These are phyloP conservation scores for Eurystomus glaucurus DNA, from an alignment of 2,797 vertebrate genomes.

Conservation along the genomic window DNA sequence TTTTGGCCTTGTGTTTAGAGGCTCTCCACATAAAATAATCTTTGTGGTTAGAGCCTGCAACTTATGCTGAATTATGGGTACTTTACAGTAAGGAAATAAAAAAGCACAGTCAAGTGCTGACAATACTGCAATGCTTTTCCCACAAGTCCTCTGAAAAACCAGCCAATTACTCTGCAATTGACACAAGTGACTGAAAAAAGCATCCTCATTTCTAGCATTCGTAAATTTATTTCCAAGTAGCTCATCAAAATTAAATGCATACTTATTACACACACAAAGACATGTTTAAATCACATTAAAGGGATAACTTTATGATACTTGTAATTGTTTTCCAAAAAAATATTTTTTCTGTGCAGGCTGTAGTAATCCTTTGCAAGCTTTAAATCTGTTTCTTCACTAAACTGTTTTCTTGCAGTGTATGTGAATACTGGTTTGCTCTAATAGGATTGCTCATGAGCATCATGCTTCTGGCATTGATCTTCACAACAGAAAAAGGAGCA, in stretches of 20 bases:
- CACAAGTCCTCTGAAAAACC: constrained; percentile 56
- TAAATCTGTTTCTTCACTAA: constrained; percentile 52
- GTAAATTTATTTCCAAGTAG: constrained; percentile 41
- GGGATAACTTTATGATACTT: constrained; percentile 42
- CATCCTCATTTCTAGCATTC: constrained; percentile 6
- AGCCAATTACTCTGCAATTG: constrained; percentile 66
- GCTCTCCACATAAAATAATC: constrained; percentile 25
- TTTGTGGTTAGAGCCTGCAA: constrained; percentile 2
- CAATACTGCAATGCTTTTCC: constrained; percentile 25
- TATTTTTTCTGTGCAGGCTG: neutral
- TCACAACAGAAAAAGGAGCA: constrained; percentile 43
- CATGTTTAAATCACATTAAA: constrained; percentile 56
- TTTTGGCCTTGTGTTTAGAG: constrained; percentile 42
- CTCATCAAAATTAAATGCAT: constrained; percentile 61
- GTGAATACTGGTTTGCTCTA: constrained; percentile 31
- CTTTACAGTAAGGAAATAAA: constrained; percentile 47
- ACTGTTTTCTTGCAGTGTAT: constrained; percentile 4
- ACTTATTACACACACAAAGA: constrained; percentile 62
- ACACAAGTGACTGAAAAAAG: constrained; percentile 60
- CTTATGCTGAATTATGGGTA: constrained; percentile 30
- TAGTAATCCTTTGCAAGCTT: constrained; percentile 34
- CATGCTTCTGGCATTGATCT: constrained; percentile 55
- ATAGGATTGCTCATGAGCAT: constrained; percentile 54
- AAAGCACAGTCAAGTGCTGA: constrained; percentile 18
- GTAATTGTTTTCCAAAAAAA: constrained; percentile 37